These are phyloP conservation scores for Mus spicilegus DNA, from an alignment of 2,113 vertebrate genomes.

Conservation along the genomic window DNA sequence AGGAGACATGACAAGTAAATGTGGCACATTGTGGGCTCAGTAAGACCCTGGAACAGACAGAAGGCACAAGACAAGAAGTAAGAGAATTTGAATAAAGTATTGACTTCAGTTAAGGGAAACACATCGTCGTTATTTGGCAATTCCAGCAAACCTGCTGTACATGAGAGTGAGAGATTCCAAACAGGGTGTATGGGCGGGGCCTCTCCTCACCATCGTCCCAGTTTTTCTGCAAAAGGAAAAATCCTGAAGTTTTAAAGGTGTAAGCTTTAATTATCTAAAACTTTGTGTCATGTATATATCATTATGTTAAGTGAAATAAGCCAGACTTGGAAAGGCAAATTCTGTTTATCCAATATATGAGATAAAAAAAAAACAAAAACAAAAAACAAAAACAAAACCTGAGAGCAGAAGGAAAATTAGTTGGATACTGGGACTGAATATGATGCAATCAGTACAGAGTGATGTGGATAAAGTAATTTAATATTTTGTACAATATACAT, in stretches of 20 bases:
- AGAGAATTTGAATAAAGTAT: slow-evolving; percentile 31
- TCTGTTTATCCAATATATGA: not conserved
- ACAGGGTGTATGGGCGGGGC: not conserved
- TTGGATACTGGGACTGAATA: not conserved
- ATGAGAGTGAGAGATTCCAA: not conserved
- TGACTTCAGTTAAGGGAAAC: slow-evolving; percentile 4
- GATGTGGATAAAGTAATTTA: not conserved
- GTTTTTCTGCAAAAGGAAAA: slow-evolving; percentile 35
- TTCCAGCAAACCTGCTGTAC: not conserved
- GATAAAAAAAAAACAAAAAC: not conserved
- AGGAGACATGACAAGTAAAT: not conserved
- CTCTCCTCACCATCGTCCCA: not conserved
- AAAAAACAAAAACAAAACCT: too few relatives aligned
- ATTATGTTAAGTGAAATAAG: not conserved
- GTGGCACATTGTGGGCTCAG: not conserved
- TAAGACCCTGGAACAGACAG: not conserved
- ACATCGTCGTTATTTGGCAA: not conserved
- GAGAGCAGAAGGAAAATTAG: not conserved
- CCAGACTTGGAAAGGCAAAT: not conserved
- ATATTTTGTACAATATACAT: not conserved
- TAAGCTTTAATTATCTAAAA: not conserved
- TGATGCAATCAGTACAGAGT: not conserved
- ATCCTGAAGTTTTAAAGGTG: not conserved
- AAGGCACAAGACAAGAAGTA: not conserved
- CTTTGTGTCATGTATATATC: not conserved